phyloP scores from a whole-genome alignment of 2,888 invertebrate genomes.

The Arge pagana region DNA sequence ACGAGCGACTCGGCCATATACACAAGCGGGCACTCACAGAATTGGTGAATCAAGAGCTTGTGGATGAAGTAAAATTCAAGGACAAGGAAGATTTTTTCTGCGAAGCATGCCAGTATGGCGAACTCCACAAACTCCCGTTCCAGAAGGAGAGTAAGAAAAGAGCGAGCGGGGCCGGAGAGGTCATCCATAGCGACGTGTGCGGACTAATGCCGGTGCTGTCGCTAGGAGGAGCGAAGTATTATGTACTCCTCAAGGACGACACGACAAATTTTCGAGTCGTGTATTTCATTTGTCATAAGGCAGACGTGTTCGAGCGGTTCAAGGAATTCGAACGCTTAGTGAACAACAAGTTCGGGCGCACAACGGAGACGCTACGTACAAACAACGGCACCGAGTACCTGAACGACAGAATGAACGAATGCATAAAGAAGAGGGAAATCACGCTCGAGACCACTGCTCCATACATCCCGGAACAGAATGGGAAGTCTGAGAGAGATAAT shows the following conservation, averaged over 20 bases:
- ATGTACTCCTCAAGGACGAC: constrained; percentile 30
- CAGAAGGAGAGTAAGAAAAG: constrained; percentile 11
- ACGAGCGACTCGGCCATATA: constrained; percentile 28
- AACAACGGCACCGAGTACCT: constrained; percentile 26
- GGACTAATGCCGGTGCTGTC: constrained; percentile 23
- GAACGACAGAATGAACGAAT: constrained; percentile 21
- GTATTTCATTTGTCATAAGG: constrained; percentile 23
- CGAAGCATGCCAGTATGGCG: constrained; percentile 26
- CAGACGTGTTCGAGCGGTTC: constrained; percentile 25
- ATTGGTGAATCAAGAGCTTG: constrained; percentile 26
- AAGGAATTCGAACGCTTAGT: constrained; percentile 12
- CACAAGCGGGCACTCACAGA: constrained; percentile 25
- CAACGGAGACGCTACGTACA: constrained; percentile 20
- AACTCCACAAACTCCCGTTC: constrained; percentile 26
- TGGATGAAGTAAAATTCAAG: constrained; percentile 25
- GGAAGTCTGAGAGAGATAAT: constrained; percentile 13
- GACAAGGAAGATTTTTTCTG: constrained; percentile 27
- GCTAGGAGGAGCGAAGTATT: constrained; percentile 21
- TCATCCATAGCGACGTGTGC: constrained; percentile 27
- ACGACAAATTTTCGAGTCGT: constrained; percentile 25
- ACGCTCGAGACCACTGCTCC: constrained; percentile 10
- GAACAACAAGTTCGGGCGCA: constrained; percentile 24
- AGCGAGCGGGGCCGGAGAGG: constrained; percentile 22
- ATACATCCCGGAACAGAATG: constrained; percentile 21
- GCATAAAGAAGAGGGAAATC: constrained; percentile 19